phyloP scores from a whole-genome alignment of 2,888 invertebrate genomes.

The Eupithecia exiguata region DNA sequence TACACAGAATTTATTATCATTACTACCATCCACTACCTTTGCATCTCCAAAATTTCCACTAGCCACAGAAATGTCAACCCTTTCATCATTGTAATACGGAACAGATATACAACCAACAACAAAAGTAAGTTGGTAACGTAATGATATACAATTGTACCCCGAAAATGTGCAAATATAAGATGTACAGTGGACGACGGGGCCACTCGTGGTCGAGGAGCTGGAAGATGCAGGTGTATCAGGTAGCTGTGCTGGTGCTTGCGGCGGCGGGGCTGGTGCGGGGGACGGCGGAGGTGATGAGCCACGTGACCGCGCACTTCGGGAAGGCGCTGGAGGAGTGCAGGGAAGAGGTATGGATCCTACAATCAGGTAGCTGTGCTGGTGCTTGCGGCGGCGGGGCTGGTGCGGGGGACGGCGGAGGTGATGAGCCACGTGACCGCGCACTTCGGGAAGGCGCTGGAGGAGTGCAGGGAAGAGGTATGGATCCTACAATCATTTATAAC shows the following conservation, averaged over 20 bases:
- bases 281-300: constrained; percentile 77
- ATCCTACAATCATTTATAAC: background rate
- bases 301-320: constrained; percentile 55
- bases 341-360: constrained; percentile 39
- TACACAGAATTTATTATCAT: constrained; percentile 21
- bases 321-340: constrained; percentile 35
- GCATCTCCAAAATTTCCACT: background rate
- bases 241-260: constrained; percentile 47
- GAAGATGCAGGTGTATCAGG: constrained; percentile 47
- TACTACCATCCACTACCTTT: background rate
- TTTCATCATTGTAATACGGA: constrained; percentile 13
- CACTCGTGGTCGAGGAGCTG: background rate
- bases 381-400: constrained; percentile 50
- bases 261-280: constrained; percentile 54
- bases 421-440: constrained; percentile 71
- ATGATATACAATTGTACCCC: constrained; percentile 38
- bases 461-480: constrained; percentile 43
- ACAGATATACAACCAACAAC: background rate
- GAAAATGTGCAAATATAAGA: constrained; percentile 45
- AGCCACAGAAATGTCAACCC: constrained; percentile 16
- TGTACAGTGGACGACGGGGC: constrained; percentile 48
- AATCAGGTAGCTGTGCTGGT: constrained; percentile 47
- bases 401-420: constrained; percentile 68
- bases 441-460: constrained; percentile 36
- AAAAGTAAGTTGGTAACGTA: constrained; percentile 23